Conservation (phyloP, 2,113 vertebrate genomes). For the Mus musculus region GRCm39 chr11:114176001-114176500, state of each 20-base stretch:
- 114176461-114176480: accelerated
- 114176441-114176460: not conserved
- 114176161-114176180: not conserved
- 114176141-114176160: accelerated
- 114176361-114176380: not conserved
- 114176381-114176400: not conserved
- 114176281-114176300: not conserved
- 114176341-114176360: not conserved
- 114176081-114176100: not conserved
- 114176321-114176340: accelerated
- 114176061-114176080: accelerated
- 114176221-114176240: not conserved
- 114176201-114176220: not conserved
- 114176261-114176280: not conserved
- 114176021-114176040: not conserved
- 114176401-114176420: accelerated
- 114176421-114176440: not conserved
- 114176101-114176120: accelerated
- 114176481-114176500: too few species aligned
- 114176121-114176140: not conserved
- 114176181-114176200: not conserved
- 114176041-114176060: not conserved
- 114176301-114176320: not conserved
- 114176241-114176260: conserved; percentile 17
- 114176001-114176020: not conserved